Percentiles rank a stretch among this genome's conserved stretches.
These are phyloP conservation scores for Leptinotarsa tumamoca DNA, from an alignment of 2,888 invertebrate species.

Conservation along the genomic window DNA sequence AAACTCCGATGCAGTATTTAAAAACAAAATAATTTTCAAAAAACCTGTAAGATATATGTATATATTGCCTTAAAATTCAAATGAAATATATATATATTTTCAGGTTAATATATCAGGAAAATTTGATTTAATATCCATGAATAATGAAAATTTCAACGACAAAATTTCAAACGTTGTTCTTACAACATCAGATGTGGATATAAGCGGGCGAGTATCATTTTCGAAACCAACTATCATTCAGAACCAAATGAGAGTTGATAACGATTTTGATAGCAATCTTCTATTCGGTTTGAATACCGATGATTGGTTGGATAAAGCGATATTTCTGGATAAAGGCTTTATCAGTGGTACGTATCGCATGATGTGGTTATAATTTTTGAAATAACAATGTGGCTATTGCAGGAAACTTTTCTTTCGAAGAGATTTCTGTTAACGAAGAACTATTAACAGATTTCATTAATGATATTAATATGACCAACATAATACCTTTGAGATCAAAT, in stretches of 20 bases:
- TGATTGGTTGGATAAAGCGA: slow-evolving; percentile 65
- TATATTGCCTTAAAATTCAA: too few species aligned
- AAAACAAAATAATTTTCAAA: slow-evolving; percentile 53
- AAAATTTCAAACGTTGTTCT: slow-evolving; percentile 64
- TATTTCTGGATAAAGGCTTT: slow-evolving; percentile 65
- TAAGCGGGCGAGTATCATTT: slow-evolving; percentile 63
- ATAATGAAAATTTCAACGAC: slow-evolving; percentile 60
- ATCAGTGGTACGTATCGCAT: slow-evolving; percentile 54
- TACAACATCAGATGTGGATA: slow-evolving; percentile 59
- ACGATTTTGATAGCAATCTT: slow-evolving; percentile 57
- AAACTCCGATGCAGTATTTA: slow-evolving; percentile 51
- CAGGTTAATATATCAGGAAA: slow-evolving; percentile 59
- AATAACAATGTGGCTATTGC: slow-evolving; percentile 42
- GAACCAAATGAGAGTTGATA: slow-evolving; percentile 50
- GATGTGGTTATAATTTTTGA: not conserved
- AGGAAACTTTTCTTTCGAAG: slow-evolving; percentile 66
- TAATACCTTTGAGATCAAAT: slow-evolving; percentile 67
- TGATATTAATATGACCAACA: slow-evolving; percentile 62
- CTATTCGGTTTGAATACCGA: slow-evolving; percentile 64
- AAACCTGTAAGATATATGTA: slow-evolving; percentile 49
- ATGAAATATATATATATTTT: slow-evolving; percentile 27
- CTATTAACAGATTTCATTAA: slow-evolving; percentile 67
- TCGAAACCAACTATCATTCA: slow-evolving; percentile 55
- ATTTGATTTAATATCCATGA: slow-evolving; percentile 54
- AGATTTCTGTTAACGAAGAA: slow-evolving; percentile 64